A percentile compares a stretch with the other conserved stretches of the same genome.
Evolutionary conservation across 2,888 invertebrate species (phyloP).

Genomic region (Stenichneumon culpator): DNA sequence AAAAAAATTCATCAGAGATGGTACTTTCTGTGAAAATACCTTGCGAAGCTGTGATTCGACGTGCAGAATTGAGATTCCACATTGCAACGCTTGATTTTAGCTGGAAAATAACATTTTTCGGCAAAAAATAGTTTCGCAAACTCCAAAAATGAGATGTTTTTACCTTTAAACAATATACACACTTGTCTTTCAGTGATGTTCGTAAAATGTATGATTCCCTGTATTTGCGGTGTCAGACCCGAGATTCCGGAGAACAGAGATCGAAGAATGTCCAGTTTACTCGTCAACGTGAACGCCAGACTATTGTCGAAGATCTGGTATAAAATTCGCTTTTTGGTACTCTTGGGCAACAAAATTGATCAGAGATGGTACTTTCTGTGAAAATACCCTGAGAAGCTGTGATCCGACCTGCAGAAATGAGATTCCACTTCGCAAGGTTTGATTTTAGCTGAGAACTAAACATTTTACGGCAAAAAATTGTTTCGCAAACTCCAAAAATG

Average conservation of each 20-base stretch:
- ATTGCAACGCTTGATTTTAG: neutral
- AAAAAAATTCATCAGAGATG: neutral
- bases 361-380: no score
- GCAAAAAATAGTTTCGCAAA: neutral
- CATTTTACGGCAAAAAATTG: no score
- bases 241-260: neutral
- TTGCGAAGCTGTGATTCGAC: neutral
- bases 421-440: no score
- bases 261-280: conserved; percentile 7
- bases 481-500: no score
- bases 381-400: no score
- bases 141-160: neutral
- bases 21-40: conserved; percentile 2
- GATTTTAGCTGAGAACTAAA: no score
- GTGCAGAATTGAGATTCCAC: neutral
- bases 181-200: neutral
- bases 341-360: no score
- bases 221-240: neutral
- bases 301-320: no score
- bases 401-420: no score
- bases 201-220: neutral
- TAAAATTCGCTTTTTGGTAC: no score
- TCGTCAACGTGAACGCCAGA: conserved; percentile 48
- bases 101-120: neutral
- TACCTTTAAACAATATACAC: neutral